phyloP scores from a whole-genome alignment of 2,888 invertebrate species.

The Drosophila setosimentum region DNA sequence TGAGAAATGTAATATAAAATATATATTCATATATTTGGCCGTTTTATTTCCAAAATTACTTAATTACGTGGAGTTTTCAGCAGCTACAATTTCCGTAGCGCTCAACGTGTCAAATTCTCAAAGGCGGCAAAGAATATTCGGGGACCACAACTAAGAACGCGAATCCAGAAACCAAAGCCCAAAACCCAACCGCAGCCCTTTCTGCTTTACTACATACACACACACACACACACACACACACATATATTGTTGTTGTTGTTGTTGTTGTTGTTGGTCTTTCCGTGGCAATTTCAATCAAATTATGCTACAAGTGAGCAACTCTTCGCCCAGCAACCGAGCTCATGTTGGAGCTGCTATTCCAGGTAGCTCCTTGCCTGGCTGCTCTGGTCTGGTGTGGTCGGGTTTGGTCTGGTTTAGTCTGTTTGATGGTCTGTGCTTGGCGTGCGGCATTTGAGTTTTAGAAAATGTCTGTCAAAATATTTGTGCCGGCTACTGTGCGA shows the following conservation, averaged over 20 bases:
- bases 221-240: too few species aligned
- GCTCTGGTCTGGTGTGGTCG: conserved; percentile 11
- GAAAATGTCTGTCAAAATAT: conserved; percentile 67
- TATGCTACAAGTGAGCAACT: conserved; percentile 61
- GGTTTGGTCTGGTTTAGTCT: conserved; percentile 6
- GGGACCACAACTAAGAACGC: conserved; percentile 19
- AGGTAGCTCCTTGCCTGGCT: background rate
- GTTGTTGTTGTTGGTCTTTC: conserved; percentile 17
- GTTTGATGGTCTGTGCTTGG: conserved; percentile 37
- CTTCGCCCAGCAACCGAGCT: conserved; percentile 19
- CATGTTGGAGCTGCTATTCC: background rate
- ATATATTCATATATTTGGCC: background rate
- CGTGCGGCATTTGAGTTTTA: conserved; percentile 67
- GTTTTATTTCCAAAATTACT: background rate
- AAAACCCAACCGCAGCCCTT: conserved; percentile 16
- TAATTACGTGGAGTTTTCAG: background rate
- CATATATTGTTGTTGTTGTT: conserved; percentile 11
- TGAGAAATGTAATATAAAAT: background rate
- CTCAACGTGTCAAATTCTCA: conserved; percentile 51
- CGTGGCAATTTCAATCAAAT: conserved; percentile 74
- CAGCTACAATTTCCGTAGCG: background rate
- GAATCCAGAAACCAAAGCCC: conserved; percentile 7
- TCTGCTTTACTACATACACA: background rate
- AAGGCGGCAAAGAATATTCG: conserved; percentile 43
- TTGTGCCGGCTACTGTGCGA: conserved; percentile 40